Evolutionary conservation across 2,888 invertebrate species (phyloP).

Genomic region (Drosophila recens): DNA sequence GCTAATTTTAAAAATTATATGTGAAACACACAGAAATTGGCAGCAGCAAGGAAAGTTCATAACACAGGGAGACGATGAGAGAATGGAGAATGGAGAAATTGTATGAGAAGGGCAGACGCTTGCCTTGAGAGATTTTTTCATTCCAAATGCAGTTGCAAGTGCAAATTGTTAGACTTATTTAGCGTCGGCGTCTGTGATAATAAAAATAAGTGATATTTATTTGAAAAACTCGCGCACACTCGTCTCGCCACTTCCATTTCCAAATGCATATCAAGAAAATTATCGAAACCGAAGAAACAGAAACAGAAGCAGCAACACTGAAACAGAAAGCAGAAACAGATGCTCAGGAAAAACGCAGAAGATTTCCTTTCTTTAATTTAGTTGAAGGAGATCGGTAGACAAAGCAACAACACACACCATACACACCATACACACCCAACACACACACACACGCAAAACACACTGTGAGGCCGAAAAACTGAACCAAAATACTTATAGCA

Average conservation of each 20-base stretch:
- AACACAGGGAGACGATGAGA: not conserved
- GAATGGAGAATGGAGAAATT: not conserved
- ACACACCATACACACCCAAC: slow-evolving; percentile 38
- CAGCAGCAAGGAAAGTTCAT: slow-evolving; percentile 26
- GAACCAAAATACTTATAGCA: slow-evolving; percentile 67
- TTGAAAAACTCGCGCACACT: slow-evolving; percentile 48
- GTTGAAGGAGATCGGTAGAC: slow-evolving; percentile 70
- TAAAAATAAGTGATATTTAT: slow-evolving; percentile 67
- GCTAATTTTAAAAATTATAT: slow-evolving; percentile 73
- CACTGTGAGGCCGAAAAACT: slow-evolving; percentile 16
- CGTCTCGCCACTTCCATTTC: slow-evolving; percentile 57
- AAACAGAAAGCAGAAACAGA: slow-evolving; percentile 53
- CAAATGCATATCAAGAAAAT: slow-evolving; percentile 52
- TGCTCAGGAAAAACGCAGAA: slow-evolving; percentile 50
- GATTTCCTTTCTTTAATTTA: slow-evolving; percentile 71
- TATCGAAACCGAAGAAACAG: slow-evolving; percentile 15
- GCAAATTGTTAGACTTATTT: slow-evolving; percentile 12
- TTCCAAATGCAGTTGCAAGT: slow-evolving; percentile 12
- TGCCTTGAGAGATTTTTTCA: slow-evolving; percentile 8
- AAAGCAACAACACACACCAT: slow-evolving; percentile 56
- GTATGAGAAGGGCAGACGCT: slow-evolving; percentile 4
- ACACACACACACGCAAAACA: slow-evolving; percentile 10
- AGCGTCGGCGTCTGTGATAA: slow-evolving; percentile 38
- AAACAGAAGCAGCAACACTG: slow-evolving; percentile 16
- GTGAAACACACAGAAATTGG: slow-evolving; percentile 25